Evolutionary conservation across 92 coral and sea anemone genomes (phyloP).

Genomic region (Muricea muricata): DNA sequence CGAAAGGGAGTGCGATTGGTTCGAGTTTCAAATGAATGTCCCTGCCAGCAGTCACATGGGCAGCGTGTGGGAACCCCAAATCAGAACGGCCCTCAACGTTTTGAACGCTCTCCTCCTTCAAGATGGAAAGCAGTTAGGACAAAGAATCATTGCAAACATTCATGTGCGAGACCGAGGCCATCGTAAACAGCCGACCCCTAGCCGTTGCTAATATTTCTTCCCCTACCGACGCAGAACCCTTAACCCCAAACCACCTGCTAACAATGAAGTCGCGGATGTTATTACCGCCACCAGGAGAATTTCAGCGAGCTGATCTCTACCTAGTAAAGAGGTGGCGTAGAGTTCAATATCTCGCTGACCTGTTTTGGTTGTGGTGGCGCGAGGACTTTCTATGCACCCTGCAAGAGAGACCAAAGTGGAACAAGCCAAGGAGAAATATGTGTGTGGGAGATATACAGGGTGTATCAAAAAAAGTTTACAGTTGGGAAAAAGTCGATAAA

Average conservation of each 20-base stretch:
- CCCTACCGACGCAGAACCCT: neutral
- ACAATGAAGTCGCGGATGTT: neutral
- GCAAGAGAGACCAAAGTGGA: too few species aligned
- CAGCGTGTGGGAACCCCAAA: constrained; percentile 1
- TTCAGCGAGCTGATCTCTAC: neutral
- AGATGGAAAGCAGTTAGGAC: neutral
- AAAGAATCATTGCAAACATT: neutral
- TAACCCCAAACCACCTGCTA: neutral
- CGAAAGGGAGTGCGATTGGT: neutral
- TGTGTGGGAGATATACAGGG: too few species aligned
- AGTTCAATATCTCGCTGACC: too few species aligned
- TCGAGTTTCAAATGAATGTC: neutral
- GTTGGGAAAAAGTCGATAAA: too few species aligned
- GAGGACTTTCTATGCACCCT: too few species aligned
- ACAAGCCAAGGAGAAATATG: too few species aligned
- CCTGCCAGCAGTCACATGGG: neutral
- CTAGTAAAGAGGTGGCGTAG: constrained; percentile 32
- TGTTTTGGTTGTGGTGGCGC: too few species aligned
- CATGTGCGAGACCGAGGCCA: neutral
- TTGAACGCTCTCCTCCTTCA: neutral
- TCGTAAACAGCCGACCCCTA: neutral
- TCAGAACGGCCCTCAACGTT: too few species aligned
- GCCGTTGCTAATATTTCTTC: too few species aligned
- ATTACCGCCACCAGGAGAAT: neutral
- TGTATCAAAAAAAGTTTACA: too few species aligned